phyloP scores from a whole-genome alignment of 2,113 vertebrate species.

The Plecotus auritus region DNA sequence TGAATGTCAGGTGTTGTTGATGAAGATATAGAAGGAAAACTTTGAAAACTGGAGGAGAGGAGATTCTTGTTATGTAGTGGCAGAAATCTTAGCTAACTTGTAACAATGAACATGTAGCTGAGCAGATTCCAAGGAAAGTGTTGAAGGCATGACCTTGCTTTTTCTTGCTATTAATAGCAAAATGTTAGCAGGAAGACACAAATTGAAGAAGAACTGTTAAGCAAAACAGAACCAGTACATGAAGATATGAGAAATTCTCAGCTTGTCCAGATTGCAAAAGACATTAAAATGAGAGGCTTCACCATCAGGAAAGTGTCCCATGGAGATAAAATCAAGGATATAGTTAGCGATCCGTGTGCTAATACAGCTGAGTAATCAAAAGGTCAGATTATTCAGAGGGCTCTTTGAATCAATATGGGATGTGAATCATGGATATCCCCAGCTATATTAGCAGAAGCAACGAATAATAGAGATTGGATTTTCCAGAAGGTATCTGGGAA shows the following conservation, averaged over 20 bases:
- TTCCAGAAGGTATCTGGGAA: background rate
- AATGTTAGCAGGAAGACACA: background rate
- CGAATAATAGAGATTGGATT: background rate
- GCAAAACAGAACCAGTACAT: background rate
- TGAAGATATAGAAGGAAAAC: background rate
- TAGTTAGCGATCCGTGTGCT: background rate
- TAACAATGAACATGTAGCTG: background rate
- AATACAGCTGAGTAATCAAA: background rate
- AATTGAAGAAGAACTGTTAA: conserved; percentile 7
- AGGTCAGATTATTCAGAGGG: background rate
- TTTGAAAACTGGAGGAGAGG: background rate
- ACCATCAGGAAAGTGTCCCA: background rate
- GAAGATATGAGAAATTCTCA: background rate
- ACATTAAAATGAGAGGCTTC: background rate
- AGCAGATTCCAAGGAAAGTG: background rate
- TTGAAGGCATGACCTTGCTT: background rate
- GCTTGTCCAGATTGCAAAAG: no score
- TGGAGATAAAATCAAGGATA: background rate
- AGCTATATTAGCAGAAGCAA: background rate
- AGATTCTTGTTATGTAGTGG: background rate
- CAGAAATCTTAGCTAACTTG: background rate
- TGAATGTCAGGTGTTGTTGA: background rate
- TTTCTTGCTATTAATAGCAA: background rate
- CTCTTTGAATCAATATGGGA: background rate
- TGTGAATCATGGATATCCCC: background rate